phyloP scores from a whole-genome alignment of 1,140 invertebrate species.

The Wasmannia auropunctata region DNA sequence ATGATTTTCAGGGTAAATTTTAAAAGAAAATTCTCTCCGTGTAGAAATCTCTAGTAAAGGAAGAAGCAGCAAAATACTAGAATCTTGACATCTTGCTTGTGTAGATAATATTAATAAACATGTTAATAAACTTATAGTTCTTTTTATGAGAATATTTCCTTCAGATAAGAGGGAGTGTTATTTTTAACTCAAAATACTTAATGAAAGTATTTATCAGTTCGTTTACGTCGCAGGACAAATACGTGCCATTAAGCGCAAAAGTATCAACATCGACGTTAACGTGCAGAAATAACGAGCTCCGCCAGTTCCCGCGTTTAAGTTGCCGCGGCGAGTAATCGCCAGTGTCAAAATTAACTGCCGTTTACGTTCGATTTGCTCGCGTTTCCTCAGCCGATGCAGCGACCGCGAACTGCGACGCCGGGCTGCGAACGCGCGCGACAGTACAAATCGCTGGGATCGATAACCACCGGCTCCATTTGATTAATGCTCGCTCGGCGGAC shows the following conservation, averaged over 20 bases:
- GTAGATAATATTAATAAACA: background rate
- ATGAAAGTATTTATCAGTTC: constrained; percentile 17
- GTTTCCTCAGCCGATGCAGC: background rate
- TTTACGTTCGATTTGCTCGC: constrained; percentile 58
- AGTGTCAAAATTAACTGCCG: constrained; percentile 58
- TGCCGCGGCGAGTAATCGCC: constrained; percentile 38
- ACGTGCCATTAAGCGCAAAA: background rate
- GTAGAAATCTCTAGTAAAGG: too few species aligned
- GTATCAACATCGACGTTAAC: constrained; percentile 22
- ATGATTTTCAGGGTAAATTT: too few species aligned
- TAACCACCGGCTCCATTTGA: constrained; percentile 52
- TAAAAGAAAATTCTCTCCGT: too few species aligned
- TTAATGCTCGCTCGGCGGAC: constrained; percentile 37
- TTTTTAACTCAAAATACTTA: background rate
- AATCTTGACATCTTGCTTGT: background rate
- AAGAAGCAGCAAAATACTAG: too few species aligned
- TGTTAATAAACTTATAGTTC: background rate
- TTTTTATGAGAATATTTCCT: background rate
- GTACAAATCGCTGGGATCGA: constrained; percentile 52
- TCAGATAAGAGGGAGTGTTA: background rate
- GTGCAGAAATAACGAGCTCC: constrained; percentile 28
- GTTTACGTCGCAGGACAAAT: constrained; percentile 12
- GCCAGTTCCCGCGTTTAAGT: constrained; percentile 25
- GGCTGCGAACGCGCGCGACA: constrained; percentile 34
- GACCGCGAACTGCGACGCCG: background rate